Base-by-base conservation (phyloP, 2,113 vertebrate genomes). In the Rhea pennata region DNA sequence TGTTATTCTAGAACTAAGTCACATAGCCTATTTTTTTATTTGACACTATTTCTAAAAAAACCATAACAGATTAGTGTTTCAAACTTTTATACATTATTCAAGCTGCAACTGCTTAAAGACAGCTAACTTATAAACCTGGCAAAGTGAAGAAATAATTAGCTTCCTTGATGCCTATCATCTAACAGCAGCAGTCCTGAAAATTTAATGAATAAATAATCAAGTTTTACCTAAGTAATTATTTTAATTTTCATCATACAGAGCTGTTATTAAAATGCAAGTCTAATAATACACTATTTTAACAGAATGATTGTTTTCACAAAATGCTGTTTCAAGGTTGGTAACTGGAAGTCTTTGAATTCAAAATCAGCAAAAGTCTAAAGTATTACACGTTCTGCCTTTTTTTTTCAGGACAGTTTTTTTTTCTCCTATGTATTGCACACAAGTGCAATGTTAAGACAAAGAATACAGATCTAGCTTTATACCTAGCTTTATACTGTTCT, bases 121-220 rank as follows among this genome's bases (percentile, higher is more conserved):
- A 96, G 82, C 93, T 95, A 91, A 97, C 94, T 97, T 97, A 93
- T 88, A 96, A 97, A 90, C 71, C 81, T 94, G 77, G 67, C 77
- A 95, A 90, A 96, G 95, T 93, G 96, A 96, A 97, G 95, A 96
- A 94, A 86, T 96, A 95, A 96, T 94, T 97, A 97, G 82, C 93
- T 96, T 92, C 71, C 94, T 95, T 92, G 90, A 98, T 96, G 62
- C 96, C 92, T 95, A 94, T 94, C 92, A 97, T 96, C 85, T 84
- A 98, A 97, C 90, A 97, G 96, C 95, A 97, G 97, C 90, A 96
- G 90, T 94, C 96, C 98, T 97, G 84, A 97, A 96, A 98, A 98
- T 46, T 98, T 98, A 92, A 80, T 88, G 91, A 95, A 94, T 95
- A 94, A 95, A 88, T 75, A 98, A 95, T 81, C 78, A 93, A 83